Evolutionary conservation across 2,113 vertebrate genomes (phyloP), one percentile per base, ranked within the genome.

Genomic region (Shinisaurus crocodilurus): DNA sequence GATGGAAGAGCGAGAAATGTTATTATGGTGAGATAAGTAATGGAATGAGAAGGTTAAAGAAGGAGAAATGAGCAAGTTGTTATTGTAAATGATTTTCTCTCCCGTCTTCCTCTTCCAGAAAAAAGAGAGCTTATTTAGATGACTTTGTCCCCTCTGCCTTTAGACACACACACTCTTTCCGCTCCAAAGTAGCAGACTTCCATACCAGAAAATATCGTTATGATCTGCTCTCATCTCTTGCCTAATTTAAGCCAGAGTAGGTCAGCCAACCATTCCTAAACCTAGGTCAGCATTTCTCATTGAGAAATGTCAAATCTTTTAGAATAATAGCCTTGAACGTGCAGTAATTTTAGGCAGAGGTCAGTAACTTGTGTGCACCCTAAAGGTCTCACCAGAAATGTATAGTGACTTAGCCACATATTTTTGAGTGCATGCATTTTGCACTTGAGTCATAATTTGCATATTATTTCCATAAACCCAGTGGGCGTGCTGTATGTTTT

Each of bases 21-120:
- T 84, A 87, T 82, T 93, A 89, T 88, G 85, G 79, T 57, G 37
- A 75, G 84, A 91, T 87, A 93, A 94, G 92, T 80, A 94, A 93
- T 74, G 77, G 89, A 88, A 90, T 15, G 81, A 92, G 86, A 90
- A 94, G 92, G 92, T 90, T 90, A 87, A 87, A 90, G 84, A 91
- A 95, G 89, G 86, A 91, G 91, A 92, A 92, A 93, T 82, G 85
- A 92, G 69, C 69, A 90, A 60, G 32, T 32, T 60, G 80, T 91
- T 91, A 81, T 88, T 89, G 90, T 43, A 89, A 92, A 87, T 82
- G 76, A 81, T 91, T 92, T 7, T 1, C 45, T 89, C 82, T 85
- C 63, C 18, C 0, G 70, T 69, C n/a, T 18, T 37, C 65, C 16
- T 74, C 72, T 88, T 89, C 4, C 25, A n/a, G 50, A 43, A 43